A percentile compares a stretch with the other conserved stretches of the same genome.
Conservation (phyloP, 2,797 vertebrate species). For the Hozukius guyotensis region DNA sequence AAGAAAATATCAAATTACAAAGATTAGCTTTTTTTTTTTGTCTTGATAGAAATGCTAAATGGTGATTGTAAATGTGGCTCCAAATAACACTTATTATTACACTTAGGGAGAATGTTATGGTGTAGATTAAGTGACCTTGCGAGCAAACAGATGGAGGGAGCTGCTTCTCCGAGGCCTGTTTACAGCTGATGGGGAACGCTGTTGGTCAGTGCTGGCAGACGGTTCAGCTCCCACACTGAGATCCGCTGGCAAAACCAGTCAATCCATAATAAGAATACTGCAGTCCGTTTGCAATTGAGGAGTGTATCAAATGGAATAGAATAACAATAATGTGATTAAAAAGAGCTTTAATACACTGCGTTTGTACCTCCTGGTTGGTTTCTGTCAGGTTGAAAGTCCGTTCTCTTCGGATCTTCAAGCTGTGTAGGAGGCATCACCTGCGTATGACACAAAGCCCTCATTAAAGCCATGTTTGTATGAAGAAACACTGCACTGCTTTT, state of each 20-base stretch:
- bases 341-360: constrained; percentile 19
- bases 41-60: not conserved
- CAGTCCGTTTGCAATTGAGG: not conserved
- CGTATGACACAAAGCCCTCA: not conserved
- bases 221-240: not conserved
- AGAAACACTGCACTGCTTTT: not conserved
- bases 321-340: not conserved
- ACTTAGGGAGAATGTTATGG: too few species aligned
- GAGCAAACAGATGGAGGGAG: constrained; percentile 83
- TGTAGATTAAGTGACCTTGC: constrained; percentile 80
- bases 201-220: not conserved
- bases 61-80: not conserved
- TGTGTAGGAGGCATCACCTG: constrained; percentile 85
- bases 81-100: not conserved
- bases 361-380: constrained; percentile 20
- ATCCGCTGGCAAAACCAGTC: not conserved
- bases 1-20: not conserved
- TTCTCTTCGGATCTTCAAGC: constrained; percentile 68
- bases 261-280: not conserved
- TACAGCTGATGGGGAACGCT: constrained; percentile 43
- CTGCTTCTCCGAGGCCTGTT: constrained; percentile 72
- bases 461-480: not conserved
- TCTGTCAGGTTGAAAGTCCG: not conserved
- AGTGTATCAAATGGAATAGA: not conserved
- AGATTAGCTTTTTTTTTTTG: not conserved